Evolutionary conservation across 1,140 invertebrate genomes (phyloP), one percentile per base, ranked within the genome.

Genomic region (Thaumetopoea pityocampa): DNA sequence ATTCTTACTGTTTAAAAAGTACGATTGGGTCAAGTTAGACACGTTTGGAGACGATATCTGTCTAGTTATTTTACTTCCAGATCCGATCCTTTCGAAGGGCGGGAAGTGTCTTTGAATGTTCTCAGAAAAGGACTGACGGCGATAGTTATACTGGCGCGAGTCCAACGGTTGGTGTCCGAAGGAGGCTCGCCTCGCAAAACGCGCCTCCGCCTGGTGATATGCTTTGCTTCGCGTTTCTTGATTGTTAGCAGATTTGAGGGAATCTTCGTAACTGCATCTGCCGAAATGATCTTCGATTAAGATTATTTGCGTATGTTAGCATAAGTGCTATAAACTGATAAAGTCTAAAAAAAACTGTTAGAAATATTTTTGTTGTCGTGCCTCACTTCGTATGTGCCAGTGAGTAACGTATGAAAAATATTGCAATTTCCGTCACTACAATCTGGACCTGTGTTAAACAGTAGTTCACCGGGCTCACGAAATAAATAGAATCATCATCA

Each of bases 261-360:
- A 90, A 38, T 91, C 90, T 76, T 90, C 89, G 51, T 90, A 91
- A 54, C 87, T 90, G 56, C 85, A 88, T 46, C 86, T 90, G 69
- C n/a, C n/a, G n/a, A n/a, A n/a, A n/a, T n/a, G n/a, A n/a, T n/a
- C n/a, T n/a, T n/a, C n/a, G n/a, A n/a, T n/a, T n/a, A n/a, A n/a
- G n/a, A n/a, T n/a, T n/a, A n/a, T n/a, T n/a, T n/a, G n/a, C n/a
- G n/a, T n/a, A n/a, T n/a, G n/a, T n/a, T n/a, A n/a, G n/a, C n/a
- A n/a, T n/a, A n/a, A n/a, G n/a, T n/a, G n/a, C n/a, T n/a, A n/a
- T n/a, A n/a, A n/a, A n/a, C n/a, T n/a, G n/a, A n/a, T 7, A 23
- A 22, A 10, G 14, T 11, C 3, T n/a, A 2, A 1, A 27, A 37
- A 3, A 5, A 17, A 17, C 0, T 19, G 7, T 11, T 34, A 9